phyloP scores from a whole-genome alignment of 1,140 invertebrate species.

The Neocloeon triangulifer region DNA sequence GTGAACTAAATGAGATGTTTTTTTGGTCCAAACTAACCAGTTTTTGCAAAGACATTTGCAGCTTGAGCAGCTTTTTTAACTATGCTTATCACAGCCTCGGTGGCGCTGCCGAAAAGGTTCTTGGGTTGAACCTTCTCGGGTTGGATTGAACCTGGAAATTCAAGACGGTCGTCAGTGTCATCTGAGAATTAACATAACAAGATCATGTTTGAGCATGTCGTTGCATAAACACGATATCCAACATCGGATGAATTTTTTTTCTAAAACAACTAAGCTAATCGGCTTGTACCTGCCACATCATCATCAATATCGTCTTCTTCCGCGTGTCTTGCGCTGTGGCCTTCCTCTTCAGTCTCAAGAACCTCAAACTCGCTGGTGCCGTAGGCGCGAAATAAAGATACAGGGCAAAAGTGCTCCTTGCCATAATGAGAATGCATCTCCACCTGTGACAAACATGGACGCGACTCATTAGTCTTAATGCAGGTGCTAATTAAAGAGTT shows the following conservation, averaged over 20 bases:
- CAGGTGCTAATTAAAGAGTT: background rate
- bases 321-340: slow-evolving; percentile 7
- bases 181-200: too few relatives aligned
- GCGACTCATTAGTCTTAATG: background rate
- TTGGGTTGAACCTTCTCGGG: too few relatives aligned
- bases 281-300: slow-evolving; percentile 1
- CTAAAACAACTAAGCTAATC: background rate
- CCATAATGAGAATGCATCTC: slow-evolving; percentile 87
- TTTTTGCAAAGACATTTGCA: too few relatives aligned
- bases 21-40: too few relatives aligned
- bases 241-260: too few relatives aligned
- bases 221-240: too few relatives aligned
- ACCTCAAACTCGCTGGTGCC: slow-evolving; percentile 82
- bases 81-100: slow-evolving; percentile 65
- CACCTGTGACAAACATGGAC: slow-evolving; percentile 18
- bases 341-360: slow-evolving; percentile 14
- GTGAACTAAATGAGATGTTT: too few relatives aligned
- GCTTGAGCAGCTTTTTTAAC: slow-evolving; percentile 72
- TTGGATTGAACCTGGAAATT: too few relatives aligned
- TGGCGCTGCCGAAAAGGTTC: slow-evolving; percentile 63
- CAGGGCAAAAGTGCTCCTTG: slow-evolving; percentile 89
- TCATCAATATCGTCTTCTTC: background rate
- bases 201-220: too few relatives aligned
- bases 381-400: slow-evolving; percentile 76
- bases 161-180: too few relatives aligned